Evolutionary conservation across 2,888 invertebrate genomes (phyloP), one percentile per base, ranked within the genome.

Genomic region (Iselma pallidipennis): DNA sequence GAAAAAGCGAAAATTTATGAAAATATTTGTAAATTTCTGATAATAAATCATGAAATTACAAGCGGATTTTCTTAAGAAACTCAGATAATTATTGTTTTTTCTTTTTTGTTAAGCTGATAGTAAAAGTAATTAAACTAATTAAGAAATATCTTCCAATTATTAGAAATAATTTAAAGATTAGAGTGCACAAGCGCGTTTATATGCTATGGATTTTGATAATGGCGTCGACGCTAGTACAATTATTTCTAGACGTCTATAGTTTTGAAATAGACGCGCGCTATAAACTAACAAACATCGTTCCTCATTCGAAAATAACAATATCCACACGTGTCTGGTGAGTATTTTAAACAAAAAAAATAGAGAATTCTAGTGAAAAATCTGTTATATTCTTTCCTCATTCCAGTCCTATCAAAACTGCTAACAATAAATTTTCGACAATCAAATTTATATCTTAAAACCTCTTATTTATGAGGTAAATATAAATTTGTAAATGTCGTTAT

Each of bases 171-270:
- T 19, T 5, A 7, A n/a, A n/a, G 1, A 21, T 2, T 42, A 21
- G 10, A 42, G 19, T 21, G 42, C 42, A 42, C 42, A 42, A 42
- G 42, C 42, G 42, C 57, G 49, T 37, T 57, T 14, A n/a, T 2
- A 57, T 48, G 23, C 51, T 58, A 61, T 54, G 31, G 55, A 62
- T 61, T 63, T 62, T 61, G 63, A 71, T 63, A 63, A 72, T 72
- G 72, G 72, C 72, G 71, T 63, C 69, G 66, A 62, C 71, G 66
- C 66, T 61, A 58, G 31, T 49, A 48, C 67, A 62, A 66, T 67
- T 71, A 70, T 69, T 71, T 69, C 63, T 62, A 68, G 69, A 71
- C 64, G 70, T 72, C 67, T 67, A 65, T 63, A 63, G 67, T 69
- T 70, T 66, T 68, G 67, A 66, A 70, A 67, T 58, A 55, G 63